A percentile compares a stretch with the other conserved stretches of the same genome.
Evolutionary conservation across 2,113 vertebrate species (phyloP).

Genomic region (Bothrops jararaca): DNA sequence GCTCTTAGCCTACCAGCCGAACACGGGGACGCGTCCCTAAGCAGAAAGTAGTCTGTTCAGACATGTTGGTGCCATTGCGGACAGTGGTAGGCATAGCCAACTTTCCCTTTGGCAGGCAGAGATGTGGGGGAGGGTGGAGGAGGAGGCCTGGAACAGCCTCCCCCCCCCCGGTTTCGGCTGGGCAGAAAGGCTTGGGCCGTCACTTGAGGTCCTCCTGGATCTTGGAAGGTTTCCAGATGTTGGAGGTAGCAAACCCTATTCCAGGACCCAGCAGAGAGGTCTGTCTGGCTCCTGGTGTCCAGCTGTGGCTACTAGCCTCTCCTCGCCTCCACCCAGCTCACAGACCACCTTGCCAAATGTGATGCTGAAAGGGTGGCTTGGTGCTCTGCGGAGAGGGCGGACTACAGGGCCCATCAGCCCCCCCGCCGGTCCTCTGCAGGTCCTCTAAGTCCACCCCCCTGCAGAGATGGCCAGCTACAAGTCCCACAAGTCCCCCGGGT

Average conservation of each 20-base stretch:
- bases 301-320: too few relatives aligned
- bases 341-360: too few relatives aligned
- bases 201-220: too few relatives aligned
- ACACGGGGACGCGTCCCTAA: conserved; percentile 41
- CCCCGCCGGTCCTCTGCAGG: neutral
- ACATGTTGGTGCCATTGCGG: conserved; percentile 37
- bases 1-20: neutral
- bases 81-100: neutral
- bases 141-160: fast-evolving
- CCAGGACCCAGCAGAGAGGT: too few relatives aligned
- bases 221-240: too few relatives aligned
- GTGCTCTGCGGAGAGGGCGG: too few relatives aligned
- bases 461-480: too few relatives aligned
- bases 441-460: neutral
- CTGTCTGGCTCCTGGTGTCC: fast-evolving
- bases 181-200: neutral
- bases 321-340: too few relatives aligned
- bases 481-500: neutral
- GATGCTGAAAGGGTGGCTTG: too few relatives aligned
- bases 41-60: conserved; percentile 32
- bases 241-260: too few relatives aligned
- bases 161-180: fast-evolving
- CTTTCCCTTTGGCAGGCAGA: fast-evolving
- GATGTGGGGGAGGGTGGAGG: neutral
- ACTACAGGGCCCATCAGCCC: too few relatives aligned